A percentile compares a stretch with the other conserved stretches of the same genome.
These are phyloP conservation scores for Trichoplusia ni DNA, from an alignment of 1,140 invertebrate genomes.

Conservation along the genomic window DNA sequence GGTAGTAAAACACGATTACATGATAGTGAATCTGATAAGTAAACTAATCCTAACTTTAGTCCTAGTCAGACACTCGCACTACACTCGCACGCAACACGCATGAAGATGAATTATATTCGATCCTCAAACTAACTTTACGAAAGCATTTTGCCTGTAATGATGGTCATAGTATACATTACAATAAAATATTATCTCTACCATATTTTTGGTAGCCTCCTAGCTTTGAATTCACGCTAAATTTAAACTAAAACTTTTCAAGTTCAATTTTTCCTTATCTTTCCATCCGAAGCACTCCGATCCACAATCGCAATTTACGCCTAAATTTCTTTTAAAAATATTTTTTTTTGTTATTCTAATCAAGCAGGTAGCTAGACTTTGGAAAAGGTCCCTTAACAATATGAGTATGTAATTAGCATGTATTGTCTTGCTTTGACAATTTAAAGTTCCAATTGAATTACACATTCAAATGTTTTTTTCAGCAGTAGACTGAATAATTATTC, in stretches of 20 bases:
- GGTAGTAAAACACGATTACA: constrained; percentile 10
- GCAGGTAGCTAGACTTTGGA: constrained; percentile 23
- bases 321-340: constrained; percentile 13
- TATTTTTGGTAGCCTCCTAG: constrained; percentile 73
- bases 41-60: constrained; percentile 6
- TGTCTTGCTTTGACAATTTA: neutral
- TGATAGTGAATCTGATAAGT: constrained; percentile 14
- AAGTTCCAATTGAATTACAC: neutral
- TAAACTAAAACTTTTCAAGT: constrained; percentile 30
- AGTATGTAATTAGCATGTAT: constrained; percentile 10
- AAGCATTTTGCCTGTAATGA: constrained; percentile 44
- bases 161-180: constrained; percentile 52
- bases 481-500: too few species aligned
- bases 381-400: constrained; percentile 18
- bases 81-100: constrained; percentile 14
- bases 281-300: neutral
- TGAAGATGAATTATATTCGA: constrained; percentile 65
- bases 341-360: constrained; percentile 1
- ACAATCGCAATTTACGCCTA: constrained; percentile 1
- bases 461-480: too few species aligned
- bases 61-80: constrained; percentile 35
- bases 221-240: constrained; percentile 45
- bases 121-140: constrained; percentile 23
- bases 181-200: constrained; percentile 39
- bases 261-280: neutral